Evolutionary conservation across 2,113 vertebrate species (phyloP), one percentile per base, ranked within the genome.

Genomic region (Hemichromis elongatus): DNA sequence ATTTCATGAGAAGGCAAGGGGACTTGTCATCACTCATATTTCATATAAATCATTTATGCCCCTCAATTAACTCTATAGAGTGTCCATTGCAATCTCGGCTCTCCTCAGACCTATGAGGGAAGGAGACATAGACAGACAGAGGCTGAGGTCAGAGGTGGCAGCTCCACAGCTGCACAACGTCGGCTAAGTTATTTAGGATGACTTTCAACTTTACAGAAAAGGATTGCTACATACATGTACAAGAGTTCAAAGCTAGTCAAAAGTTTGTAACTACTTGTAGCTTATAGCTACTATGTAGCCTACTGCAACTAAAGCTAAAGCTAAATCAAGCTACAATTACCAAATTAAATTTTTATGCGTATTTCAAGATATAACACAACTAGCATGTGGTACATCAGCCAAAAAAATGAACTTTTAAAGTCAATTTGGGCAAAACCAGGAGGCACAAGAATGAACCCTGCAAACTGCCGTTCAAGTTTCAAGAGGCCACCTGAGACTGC

Each of bases 41-140:
- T 87, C 55, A 87, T 80, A 80, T 90, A 77, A 89, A 90, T 92
- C 79, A 89, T 90, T 88, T 84, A 90, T 88, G n/a, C 35, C 11
- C 35, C 35, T 89, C 85, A 82, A 90, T 92, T 90, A 80, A 82
- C 83, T 90, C 77, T 70, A 82, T 83, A 42, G 70, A 80, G 80
- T 77, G 80, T 89, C 89, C 73, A 18, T 90, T 68, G 66, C 78
- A 45, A 80, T 77, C 87, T 77, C 56, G 18, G 35, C 54, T 63
- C 77, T 52, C 18, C 85, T 77, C n/a, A 19, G 9, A 54, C 5
- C 2, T 80, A 50, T 21, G 63, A 77, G 81, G 40, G 50, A 33
- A 33, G 73, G 42, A 40, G 79, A 61, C 16, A 61, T 28, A 75
- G 28, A 19, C 56, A 16, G 84, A 26, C 77, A 81, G 83, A 80